Evolutionary conservation across 2,888 invertebrate genomes (phyloP).

Genomic region (Epistrophe grossulariae): DNA sequence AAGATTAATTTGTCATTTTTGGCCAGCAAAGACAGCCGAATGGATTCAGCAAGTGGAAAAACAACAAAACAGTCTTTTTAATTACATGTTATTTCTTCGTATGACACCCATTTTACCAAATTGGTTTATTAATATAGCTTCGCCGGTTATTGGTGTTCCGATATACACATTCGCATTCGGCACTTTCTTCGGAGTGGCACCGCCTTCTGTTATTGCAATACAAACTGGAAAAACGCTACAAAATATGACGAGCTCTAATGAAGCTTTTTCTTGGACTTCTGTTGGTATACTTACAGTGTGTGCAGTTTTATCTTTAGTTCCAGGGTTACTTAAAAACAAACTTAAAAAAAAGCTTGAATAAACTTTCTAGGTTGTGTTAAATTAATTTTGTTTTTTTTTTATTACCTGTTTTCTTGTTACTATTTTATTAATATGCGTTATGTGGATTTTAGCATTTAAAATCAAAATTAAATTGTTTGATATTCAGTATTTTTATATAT

Average conservation of each 20-base stretch:
- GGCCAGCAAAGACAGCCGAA: slow-evolving; percentile 92
- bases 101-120: slow-evolving; percentile 99
- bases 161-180: slow-evolving; percentile 96
- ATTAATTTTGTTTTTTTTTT: not conserved
- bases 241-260: slow-evolving; percentile 93
- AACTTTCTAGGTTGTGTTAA: slow-evolving; percentile 73
- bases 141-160: slow-evolving; percentile 98
- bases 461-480: not conserved
- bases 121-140: slow-evolving; percentile 95
- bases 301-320: slow-evolving; percentile 93
- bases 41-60: slow-evolving; percentile 94
- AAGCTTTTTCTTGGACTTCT: slow-evolving; percentile 95
- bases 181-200: slow-evolving; percentile 98
- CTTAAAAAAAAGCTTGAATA: slow-evolving; percentile 91
- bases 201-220: slow-evolving; percentile 98
- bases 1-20: slow-evolving; percentile 92
- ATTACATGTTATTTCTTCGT: slow-evolving; percentile 98
- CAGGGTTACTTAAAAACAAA: slow-evolving; percentile 93
- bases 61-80: slow-evolving; percentile 94
- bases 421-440: slow-evolving; percentile 4
- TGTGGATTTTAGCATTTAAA: slow-evolving; percentile 6
- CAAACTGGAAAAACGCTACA: slow-evolving; percentile 98
- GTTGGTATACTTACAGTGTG: slow-evolving; percentile 90
- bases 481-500: not conserved
- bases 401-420: slow-evolving; percentile 16